Conservation (phyloP, 1,140 invertebrate genomes). For the Drosophila novamexicana region DNA sequence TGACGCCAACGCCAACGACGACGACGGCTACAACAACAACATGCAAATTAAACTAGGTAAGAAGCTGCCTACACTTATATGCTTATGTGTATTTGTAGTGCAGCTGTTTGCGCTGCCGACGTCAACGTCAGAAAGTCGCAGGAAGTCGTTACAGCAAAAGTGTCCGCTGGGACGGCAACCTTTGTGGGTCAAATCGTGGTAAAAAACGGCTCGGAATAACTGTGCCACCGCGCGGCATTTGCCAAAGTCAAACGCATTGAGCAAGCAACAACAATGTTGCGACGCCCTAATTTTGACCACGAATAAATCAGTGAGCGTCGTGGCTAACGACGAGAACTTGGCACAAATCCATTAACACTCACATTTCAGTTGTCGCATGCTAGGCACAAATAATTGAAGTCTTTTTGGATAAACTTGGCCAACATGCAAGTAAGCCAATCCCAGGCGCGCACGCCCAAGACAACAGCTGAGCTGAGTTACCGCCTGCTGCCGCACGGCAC, state of each 20-base stretch:
- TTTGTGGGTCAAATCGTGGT: conserved; percentile 72
- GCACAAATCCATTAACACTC: conserved; percentile 82
- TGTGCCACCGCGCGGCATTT: conserved; percentile 53
- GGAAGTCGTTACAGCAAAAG: conserved; percentile 71
- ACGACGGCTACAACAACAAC: conserved; percentile 6
- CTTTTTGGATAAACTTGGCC: conserved; percentile 75
- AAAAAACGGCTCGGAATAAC: conserved; percentile 36
- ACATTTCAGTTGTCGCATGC: conserved; percentile 65
- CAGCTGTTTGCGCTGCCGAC: conserved; percentile 7
- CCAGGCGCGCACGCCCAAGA: conserved; percentile 42
- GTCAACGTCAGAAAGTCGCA: conserved; percentile 37
- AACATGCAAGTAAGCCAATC: conserved; percentile 58
- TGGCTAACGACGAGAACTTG: conserved; percentile 61
- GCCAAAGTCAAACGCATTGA: conserved; percentile 66
- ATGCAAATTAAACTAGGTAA: conserved; percentile 58
- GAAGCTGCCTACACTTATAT: conserved; percentile 11
- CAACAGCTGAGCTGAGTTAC: conserved; percentile 34
- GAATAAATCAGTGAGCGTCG: conserved; percentile 68
- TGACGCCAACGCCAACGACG: conserved; percentile 22
- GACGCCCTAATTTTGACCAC: conserved; percentile 49
- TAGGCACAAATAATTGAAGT: conserved; percentile 57
- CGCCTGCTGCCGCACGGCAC: not conserved
- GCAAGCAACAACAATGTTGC: conserved; percentile 31
- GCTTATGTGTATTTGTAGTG: conserved; percentile 30
- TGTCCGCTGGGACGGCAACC: conserved; percentile 42